Conservation (phyloP, 2,888 invertebrate genomes). For the Rotaria macrura region DNA sequence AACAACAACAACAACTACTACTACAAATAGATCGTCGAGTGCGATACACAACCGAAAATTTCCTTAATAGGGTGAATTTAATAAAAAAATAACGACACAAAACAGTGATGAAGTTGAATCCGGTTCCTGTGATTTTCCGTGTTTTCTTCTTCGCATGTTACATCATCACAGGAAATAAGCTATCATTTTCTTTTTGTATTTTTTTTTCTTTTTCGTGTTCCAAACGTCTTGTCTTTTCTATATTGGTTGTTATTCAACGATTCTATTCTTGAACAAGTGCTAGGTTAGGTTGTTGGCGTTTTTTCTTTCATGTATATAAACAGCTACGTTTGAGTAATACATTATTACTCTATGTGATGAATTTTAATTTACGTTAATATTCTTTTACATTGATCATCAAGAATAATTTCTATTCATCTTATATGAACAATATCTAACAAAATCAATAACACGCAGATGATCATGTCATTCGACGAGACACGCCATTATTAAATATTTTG, state of each 20-base stretch:
- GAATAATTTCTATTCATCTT: too few relatives aligned
- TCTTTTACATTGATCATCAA: background rate
- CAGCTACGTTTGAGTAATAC: background rate
- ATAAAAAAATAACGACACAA: background rate
- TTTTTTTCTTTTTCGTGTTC: background rate
- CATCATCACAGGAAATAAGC: background rate
- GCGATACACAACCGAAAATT: too few relatives aligned
- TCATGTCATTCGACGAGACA: too few relatives aligned
- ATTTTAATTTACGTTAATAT: background rate
- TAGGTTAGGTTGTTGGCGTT: background rate
- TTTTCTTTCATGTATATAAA: background rate
- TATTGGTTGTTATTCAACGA: background rate
- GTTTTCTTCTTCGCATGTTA: background rate
- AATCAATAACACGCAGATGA: too few relatives aligned
- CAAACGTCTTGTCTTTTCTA: background rate
- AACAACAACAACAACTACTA: background rate
- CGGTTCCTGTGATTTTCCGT: background rate
- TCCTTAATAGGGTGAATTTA: background rate
- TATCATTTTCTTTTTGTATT: background rate
- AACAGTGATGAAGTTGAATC: background rate
- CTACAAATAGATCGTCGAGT: too few relatives aligned
- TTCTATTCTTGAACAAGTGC: background rate
- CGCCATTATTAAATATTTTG: too few relatives aligned
- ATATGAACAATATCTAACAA: too few relatives aligned
- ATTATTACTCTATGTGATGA: background rate